Evolutionary conservation across 2,797 vertebrate species (phyloP), one percentile per base, ranked within the genome.

Genomic region (Chlorospingus flavigularis): DNA sequence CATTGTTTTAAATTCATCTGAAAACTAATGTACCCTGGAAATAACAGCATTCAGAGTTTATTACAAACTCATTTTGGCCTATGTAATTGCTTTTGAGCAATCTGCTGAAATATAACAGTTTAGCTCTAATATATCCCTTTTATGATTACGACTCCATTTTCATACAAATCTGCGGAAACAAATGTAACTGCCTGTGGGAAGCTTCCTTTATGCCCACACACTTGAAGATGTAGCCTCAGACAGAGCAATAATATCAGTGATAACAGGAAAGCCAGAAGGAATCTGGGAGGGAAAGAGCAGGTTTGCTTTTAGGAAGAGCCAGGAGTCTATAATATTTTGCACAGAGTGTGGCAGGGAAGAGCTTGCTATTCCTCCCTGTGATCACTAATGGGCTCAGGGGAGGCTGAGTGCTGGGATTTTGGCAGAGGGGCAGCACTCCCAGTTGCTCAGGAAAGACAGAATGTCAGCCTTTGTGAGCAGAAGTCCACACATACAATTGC

Each of bases 61-160:
- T 91, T 89, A 73, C 66, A 80, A 42, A 70, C 39, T 73, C 54
- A 77, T 93, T 95, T 91, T 91, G 70, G 83, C 62, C 85, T 48
- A 31, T 81, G 70, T 78, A 96, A 95, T 92, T 91, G 62, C 70
- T 76, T 86, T 82, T 53, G 67, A 76, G 80, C 73, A 88, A 90
- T 86, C 40, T 55, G 31, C 71, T 90, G 71, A 90, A 84, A 84
- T 88, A 43, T 28, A 86, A 51, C 28, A 37, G 17, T 84, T 89
- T 62, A 84, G 40, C 73, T 33, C 37, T 86, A 86, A 66, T 90
- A 48, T 62, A 81, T 84, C 80, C 70, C 51, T 86, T 91, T 75
- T 70, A 88, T 48, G 33, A 40, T 63, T 81, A 51, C 10, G 17
- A 82, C 40, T 82, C 43, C 30, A 67, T 87, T 92, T 94, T 95